These are phyloP conservation scores for Scaptomyza cyrtandrae DNA, from an alignment of 2,888 invertebrate species.

Conservation along the genomic window DNA sequence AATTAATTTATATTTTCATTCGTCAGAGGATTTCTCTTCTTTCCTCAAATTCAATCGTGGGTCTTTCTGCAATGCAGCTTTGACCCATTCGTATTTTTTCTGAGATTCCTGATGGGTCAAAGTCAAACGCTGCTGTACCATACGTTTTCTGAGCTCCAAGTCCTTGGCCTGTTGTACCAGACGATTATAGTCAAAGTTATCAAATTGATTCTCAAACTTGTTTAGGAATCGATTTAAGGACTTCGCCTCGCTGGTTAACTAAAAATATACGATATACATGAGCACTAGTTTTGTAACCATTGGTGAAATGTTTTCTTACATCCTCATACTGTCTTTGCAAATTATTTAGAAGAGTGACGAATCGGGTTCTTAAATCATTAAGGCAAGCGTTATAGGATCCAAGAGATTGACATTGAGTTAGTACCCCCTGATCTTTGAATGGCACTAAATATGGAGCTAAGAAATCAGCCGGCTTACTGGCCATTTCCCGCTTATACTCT, in stretches of 20 bases:
- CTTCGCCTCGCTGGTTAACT: slow-evolving; percentile 82
- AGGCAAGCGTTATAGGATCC: slow-evolving; percentile 85
- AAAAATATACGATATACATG: not conserved
- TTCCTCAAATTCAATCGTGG: slow-evolving; percentile 74
- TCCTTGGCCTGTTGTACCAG: slow-evolving; percentile 80
- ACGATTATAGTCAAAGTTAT: slow-evolving; percentile 82
- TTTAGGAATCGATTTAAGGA: slow-evolving; percentile 81
- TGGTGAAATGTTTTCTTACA: slow-evolving; percentile 81
- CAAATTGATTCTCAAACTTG: slow-evolving; percentile 83
- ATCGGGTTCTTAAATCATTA: slow-evolving; percentile 88
- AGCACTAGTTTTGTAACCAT: not conserved
- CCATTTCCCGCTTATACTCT: slow-evolving; percentile 85
- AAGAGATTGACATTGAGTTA: slow-evolving; percentile 77
- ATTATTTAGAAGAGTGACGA: slow-evolving; percentile 87
- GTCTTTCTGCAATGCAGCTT: slow-evolving; percentile 78
- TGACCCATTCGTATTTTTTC: slow-evolving; percentile 82
- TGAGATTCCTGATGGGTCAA: slow-evolving; percentile 83
- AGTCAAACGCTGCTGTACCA: slow-evolving; percentile 83
- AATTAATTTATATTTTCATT: slow-evolving; percentile 5
- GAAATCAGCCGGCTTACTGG: slow-evolving; percentile 86
- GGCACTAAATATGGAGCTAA: slow-evolving; percentile 87
- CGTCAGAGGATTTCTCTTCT: slow-evolving; percentile 36
- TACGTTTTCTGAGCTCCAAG: slow-evolving; percentile 82
- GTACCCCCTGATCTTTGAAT: slow-evolving; percentile 74
- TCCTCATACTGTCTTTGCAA: slow-evolving; percentile 89